Conservation (phyloP, 2,888 invertebrate species). For the Choristoneura rosaceana region DNA sequence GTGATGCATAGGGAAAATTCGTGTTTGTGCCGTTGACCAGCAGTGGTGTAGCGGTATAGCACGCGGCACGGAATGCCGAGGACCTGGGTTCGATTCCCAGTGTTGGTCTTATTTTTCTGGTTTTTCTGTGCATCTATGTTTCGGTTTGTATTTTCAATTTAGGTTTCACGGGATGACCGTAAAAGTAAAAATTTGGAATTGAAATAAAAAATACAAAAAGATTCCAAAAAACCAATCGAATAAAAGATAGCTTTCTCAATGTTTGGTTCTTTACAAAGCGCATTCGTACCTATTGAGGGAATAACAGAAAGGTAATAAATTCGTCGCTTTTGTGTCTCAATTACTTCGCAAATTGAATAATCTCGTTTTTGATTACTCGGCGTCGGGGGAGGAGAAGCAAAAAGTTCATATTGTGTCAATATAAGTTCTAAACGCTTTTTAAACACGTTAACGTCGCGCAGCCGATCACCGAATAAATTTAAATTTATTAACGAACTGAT, state of each 20-base stretch:
- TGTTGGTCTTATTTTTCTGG: too few species aligned
- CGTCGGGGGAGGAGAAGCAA: conserved; percentile 62
- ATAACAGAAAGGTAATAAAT: conserved; percentile 52
- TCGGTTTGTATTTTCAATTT: too few species aligned
- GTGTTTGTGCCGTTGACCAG: too few species aligned
- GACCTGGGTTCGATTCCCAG: too few species aligned
- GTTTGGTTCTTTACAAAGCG: conserved; percentile 26
- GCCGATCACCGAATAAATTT: conserved; percentile 84
- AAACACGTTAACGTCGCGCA: conserved; percentile 80
- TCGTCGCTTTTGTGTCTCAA: conserved; percentile 39
- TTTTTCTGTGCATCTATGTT: too few species aligned
- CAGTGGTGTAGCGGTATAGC: too few species aligned
- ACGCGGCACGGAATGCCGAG: too few species aligned
- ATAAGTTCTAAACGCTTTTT: conserved; percentile 85
- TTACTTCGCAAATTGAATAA: conserved; percentile 75
- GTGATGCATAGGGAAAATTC: too few species aligned
- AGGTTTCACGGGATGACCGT: too few species aligned
- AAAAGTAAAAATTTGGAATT: too few species aligned
- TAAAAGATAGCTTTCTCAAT: conserved; percentile 35
- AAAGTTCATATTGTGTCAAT: conserved; percentile 85
- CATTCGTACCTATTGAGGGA: conserved; percentile 37
- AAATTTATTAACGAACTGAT: conserved; percentile 82
- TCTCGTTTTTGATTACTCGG: conserved; percentile 74
- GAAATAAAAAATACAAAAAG: too few species aligned
- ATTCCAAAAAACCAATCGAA: too few species aligned